phyloP scores from a whole-genome alignment of 2,113 vertebrate genomes.

The Nyctibius bracteatus region DNA sequence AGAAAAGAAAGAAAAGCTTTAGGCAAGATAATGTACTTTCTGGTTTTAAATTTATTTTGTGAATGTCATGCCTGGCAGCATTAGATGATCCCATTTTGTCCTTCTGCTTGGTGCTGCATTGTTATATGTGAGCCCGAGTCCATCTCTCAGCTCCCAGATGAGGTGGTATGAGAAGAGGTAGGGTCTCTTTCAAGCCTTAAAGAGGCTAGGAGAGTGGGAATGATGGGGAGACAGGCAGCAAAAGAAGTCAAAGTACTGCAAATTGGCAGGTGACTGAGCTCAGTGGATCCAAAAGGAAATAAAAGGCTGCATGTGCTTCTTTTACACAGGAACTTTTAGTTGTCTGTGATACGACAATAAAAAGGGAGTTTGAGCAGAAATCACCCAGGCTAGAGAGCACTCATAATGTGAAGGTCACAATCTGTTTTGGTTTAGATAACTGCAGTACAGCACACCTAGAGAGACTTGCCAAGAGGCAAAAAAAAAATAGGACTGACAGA shows the following conservation, averaged over 20 bases:
- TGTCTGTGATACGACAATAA: not conserved
- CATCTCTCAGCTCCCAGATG: not conserved
- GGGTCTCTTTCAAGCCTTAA: not conserved
- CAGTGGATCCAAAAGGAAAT: not conserved
- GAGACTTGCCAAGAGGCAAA: not conserved
- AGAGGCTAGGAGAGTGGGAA: not conserved
- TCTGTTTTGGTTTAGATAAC: not conserved
- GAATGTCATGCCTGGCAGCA: not conserved
- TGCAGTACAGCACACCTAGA: not conserved
- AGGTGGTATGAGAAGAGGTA: not conserved
- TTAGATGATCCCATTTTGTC: not conserved
- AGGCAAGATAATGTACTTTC: not conserved
- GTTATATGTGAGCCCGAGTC: not conserved
- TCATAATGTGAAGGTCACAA: not conserved
- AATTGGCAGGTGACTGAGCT: not conserved
- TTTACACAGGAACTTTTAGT: not conserved
- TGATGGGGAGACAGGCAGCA: not conserved
- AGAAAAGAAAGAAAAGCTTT: not conserved
- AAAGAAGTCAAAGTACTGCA: not conserved
- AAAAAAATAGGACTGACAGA: not conserved
- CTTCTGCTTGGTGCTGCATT: not conserved
- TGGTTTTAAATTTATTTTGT: not conserved
- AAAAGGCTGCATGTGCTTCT: not conserved
- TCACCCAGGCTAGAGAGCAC: not conserved
- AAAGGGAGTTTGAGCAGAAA: not conserved